phyloP scores from a whole-genome alignment of 1,140 invertebrate species.

The Drosophila azteca region DNA sequence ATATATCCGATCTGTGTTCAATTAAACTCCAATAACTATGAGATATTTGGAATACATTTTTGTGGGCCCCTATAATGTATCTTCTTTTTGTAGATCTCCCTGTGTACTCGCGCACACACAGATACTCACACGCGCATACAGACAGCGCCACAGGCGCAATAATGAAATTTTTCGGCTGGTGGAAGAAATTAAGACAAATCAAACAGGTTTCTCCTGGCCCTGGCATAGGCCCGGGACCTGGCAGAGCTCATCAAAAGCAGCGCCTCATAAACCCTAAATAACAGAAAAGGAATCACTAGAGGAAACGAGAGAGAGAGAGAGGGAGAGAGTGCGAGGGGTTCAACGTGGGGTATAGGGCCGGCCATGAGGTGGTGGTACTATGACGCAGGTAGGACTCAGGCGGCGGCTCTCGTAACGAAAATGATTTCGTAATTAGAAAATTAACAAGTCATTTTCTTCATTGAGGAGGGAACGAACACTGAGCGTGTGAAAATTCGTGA shows the following conservation, averaged over 20 bases:
- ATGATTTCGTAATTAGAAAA: conserved; percentile 75
- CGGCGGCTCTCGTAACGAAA: conserved; percentile 19
- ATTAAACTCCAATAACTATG: too few relatives aligned
- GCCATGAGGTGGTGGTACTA: conserved; percentile 3
- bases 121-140: not conserved
- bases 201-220: conserved; percentile 62
- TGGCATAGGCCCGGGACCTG: not conserved
- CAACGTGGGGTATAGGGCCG: too few relatives aligned
- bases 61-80: too few relatives aligned
- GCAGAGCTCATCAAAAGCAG: conserved; percentile 45
- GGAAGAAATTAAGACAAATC: conserved; percentile 76
- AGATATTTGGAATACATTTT: too few relatives aligned
- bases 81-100: not conserved
- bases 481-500: conserved; percentile 47
- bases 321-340: too few relatives aligned
- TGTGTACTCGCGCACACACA: conserved; percentile 14
- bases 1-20: not conserved
- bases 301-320: too few relatives aligned
- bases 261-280: conserved; percentile 12
- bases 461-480: conserved; percentile 6
- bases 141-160: conserved; percentile 26
- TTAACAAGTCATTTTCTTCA: conserved; percentile 70
- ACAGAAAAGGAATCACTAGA: conserved; percentile 4
- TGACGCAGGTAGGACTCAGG: conserved; percentile 36
- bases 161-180: conserved; percentile 49